Evolutionary conservation across 1,140 invertebrate genomes (phyloP), one percentile per base, ranked within the genome.

Genomic region (Drosophila suzukii): DNA sequence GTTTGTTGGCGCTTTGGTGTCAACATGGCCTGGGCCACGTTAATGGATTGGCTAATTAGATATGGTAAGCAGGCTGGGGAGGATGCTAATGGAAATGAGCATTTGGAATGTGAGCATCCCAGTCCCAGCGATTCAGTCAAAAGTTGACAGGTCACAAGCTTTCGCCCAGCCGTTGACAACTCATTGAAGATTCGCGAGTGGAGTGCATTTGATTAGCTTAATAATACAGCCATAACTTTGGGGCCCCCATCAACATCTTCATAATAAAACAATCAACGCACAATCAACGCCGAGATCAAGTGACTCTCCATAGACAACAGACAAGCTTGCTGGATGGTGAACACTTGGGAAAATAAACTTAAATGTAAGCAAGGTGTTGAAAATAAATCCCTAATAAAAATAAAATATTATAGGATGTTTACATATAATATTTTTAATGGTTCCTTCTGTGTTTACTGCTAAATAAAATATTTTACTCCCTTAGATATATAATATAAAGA

Each of bases 221-320:
- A 88, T 85, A 85, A 85, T 82, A 85, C 62, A 88, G 83, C 83
- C 51, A 86, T 78, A 85, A 81, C 55, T 61, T n/a, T 53, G 58
- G 68, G 41, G 74, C 62, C 79, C 65, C 84, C 70, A 80, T 89
- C 76, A 78, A 88, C 80, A 78, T 89, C 84, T 89, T 88, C 65
- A 88, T 88, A 88, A 88, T 88, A 89, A 88, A 88, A 88, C 84
- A 88, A 88, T 88, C 84, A 88, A 88, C 84, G 84, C 84, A 88
- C 80, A 88, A 88, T 88, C 84, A 71, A 89, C 63, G 76, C 83
- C 63, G 72, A 80, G 79, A 86, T 86, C 83, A 86, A 83, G 84
- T 86, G 84, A 79, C 83, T 89, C 74, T 73, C 60, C 80, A 80
- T 79, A 86, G 83, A 88, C 83, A 86, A 86, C 55, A 81, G 60